Evolutionary conservation across 1,140 invertebrate genomes (phyloP), one percentile per base, ranked within the genome.

Genomic region (Olivierus martensii): DNA sequence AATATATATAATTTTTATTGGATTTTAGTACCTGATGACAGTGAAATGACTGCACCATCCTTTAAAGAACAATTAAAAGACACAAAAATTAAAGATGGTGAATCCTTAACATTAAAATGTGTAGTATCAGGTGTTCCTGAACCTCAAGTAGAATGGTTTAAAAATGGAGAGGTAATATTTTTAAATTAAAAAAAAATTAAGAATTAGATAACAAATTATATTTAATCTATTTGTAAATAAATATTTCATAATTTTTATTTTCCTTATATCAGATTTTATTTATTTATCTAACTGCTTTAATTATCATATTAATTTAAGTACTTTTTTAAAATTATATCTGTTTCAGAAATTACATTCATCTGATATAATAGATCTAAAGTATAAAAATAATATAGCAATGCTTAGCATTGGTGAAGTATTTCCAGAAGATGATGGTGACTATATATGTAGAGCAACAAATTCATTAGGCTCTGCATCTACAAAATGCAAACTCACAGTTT

Each of bases 351-450:
- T 89, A 35, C 77, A 75, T 48, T 87, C 84, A 2, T 84, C 81
- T 0, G 82, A 91, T 70, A 81, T 91, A 28, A 76, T 93, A 56
- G 86, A 91, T 67, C 73, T 94, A 17, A 92, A 90, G 71, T 93
- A 93, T 66, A 87, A 86, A 66, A 85, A 83, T 63, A 83, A 87
- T 22, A 74, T 86, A 41, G 88, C 88, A 1, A 83, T 81, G 36
- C 70, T 94, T 17, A 80, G 79, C 17, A 93, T 94, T 58, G 83
- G 82, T 56, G 89, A 94, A 74, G 79, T 92, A 49, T 93, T 89
- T 75, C 89, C 88, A 2, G 89, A 93, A 72, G 90, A 95, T 69
- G 89, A 89, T 66, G 90, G 88, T 28, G 76, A 80, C 51, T 94
- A 90, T 65, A 75, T 78, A 6, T 91, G 90, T 65, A 83, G 81